A percentile compares a stretch with the other conserved stretches of the same genome.
Evolutionary conservation across 1,140 invertebrate species (phyloP).

Genomic region (Platyura marginata): DNA sequence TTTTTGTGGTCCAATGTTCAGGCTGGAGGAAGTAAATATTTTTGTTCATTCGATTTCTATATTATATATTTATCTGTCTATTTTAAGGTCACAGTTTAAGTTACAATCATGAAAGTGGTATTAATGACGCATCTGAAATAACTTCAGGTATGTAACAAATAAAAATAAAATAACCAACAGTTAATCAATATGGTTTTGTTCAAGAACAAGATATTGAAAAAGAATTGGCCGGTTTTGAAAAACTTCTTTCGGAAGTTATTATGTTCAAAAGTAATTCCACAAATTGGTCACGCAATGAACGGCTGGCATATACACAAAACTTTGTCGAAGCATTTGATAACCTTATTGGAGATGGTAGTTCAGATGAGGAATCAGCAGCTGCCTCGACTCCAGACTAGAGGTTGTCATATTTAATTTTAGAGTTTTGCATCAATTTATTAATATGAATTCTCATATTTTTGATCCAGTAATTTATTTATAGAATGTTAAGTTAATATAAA

Average conservation of each 20-base stretch:
- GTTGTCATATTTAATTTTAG: too few species aligned
- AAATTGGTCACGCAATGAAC: conserved; percentile 3
- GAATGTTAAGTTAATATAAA: too few species aligned
- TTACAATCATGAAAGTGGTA: background rate
- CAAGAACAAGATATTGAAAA: background rate
- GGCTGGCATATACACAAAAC: conserved; percentile 1
- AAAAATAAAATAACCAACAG: too few species aligned
- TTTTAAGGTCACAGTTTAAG: too few species aligned
- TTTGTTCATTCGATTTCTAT: too few species aligned
- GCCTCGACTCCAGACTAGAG: too few species aligned
- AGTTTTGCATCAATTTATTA: too few species aligned
- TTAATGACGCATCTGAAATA: background rate
- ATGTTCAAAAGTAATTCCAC: background rate
- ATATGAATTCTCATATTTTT: too few species aligned
- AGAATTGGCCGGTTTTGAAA: conserved; percentile 3
- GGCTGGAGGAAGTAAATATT: background rate
- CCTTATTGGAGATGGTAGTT: background rate
- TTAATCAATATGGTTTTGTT: too few species aligned
- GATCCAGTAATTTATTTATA: too few species aligned
- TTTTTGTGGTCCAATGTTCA: conserved; percentile 4
- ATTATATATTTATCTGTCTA: too few species aligned
- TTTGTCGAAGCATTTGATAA: conserved; percentile 3
- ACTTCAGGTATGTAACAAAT: too few species aligned
- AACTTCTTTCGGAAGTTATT: conserved; percentile 3
- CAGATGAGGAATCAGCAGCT: background rate